Base-by-base conservation (phyloP, 2,888 invertebrate species). In the Philereme vetulata region DNA sequence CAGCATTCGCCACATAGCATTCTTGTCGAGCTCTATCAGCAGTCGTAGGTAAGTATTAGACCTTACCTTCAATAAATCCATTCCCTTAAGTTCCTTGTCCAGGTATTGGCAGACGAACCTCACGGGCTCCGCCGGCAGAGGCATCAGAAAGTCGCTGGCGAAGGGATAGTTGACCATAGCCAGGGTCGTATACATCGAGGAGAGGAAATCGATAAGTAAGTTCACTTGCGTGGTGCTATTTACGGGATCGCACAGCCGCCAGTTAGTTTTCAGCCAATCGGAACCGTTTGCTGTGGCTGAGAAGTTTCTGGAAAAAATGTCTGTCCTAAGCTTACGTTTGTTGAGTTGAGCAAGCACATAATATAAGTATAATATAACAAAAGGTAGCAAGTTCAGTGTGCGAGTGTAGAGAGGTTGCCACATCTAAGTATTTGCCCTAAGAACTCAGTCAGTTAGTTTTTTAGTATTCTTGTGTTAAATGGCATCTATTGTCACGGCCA, bases 141-240 rank as follows among this genome's bases (percentile, higher is more conserved):
- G 95, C 50, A 94, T 93, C 51, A 99, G 87, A 83, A 99, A 99
- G 74, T 94, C 94, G 0, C 96, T 94, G 0, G 95, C 89, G 81
- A 98, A 99, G 0, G 99, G 99, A 85, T 99, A 99, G 89, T 99
- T 96, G 10, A 96, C 96, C 98, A 99, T 99, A 0, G 98, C 98
- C 66, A 98, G 84, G 73, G 96, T 95, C 6, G 93, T 94, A 81
- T 96, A 97, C 68, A 96, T 93, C 63, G 95, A 94, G 38, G 86
- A 78, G 3, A 98, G 84, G 93, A 96, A 98, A 44, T 94, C 93
- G 66, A 96, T 92, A 9, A 98, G 88, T 0, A 51, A 46, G 6
- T 86, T 65, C 32, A 82, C 71, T 53, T 90, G 84, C 0, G 80
- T 72, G 0, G 86, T 71, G 51, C 90, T 94, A 68, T 94, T 94